phyloP scores from a whole-genome alignment of 2,797 vertebrate genomes.

The Hypotaenidia philippensis region DNA sequence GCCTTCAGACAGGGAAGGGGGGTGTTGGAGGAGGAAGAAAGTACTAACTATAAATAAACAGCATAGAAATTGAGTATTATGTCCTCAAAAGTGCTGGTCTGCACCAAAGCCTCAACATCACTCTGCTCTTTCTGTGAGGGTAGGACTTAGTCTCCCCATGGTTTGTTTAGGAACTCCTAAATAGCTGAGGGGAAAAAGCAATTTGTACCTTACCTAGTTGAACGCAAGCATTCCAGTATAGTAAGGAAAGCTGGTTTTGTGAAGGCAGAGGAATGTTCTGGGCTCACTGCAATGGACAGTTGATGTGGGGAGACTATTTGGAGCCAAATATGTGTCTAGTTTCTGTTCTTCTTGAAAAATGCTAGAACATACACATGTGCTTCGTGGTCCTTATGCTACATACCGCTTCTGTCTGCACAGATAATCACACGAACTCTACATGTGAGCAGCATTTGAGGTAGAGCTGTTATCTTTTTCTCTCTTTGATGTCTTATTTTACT shows the following conservation, averaged over 20 bases:
- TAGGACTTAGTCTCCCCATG: background rate
- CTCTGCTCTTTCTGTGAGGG: background rate
- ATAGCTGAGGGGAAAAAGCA: background rate
- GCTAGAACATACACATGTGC: background rate
- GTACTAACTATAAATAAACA: background rate
- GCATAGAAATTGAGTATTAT: background rate
- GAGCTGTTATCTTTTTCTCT: constrained; percentile 34
- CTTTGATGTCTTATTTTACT: constrained; percentile 55
- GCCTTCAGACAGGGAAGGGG: background rate
- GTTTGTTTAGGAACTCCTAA: background rate
- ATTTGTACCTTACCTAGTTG: background rate
- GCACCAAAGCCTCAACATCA: background rate
- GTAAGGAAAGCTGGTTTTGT: background rate
- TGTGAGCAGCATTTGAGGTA: constrained; percentile 48
- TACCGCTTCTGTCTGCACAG: background rate
- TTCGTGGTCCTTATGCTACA: background rate
- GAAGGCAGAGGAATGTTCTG: background rate
- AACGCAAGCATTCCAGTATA: background rate
- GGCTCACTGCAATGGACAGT: background rate
- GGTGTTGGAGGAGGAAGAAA: too few species aligned
- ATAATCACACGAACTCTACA: background rate
- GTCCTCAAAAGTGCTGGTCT: constrained; percentile 13
- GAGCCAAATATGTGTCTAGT: background rate
- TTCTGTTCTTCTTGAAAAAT: constrained; percentile 8
- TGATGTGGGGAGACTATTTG: background rate